Evolutionary conservation across 2,888 invertebrate species (phyloP), one percentile per base, ranked within the genome.

Genomic region (Drosophila fungiperda): DNA sequence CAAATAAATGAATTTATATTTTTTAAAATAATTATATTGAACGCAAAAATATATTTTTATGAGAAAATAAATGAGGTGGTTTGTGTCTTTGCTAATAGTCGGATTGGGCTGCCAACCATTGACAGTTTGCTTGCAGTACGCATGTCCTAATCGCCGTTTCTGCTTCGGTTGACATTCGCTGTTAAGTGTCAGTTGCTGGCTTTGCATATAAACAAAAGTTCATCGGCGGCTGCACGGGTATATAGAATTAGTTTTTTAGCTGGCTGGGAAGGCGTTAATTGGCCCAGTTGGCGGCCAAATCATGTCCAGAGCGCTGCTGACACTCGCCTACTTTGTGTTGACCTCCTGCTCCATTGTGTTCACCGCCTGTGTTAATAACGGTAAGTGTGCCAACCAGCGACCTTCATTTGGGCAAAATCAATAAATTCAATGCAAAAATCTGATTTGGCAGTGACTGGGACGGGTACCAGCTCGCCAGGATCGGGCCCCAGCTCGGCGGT

Each of bases 401-500:
- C 8, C 12, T 55, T 29, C 2, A 15, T 11, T 20, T 1, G 11
- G 29, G 40, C 45, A 78, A 83, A 85, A 86, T 84, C 87, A 77
- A 86, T 87, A 83, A 70, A 53, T 45, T 15, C 45, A 45, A 45
- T 15, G 45, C 45, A 9, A 12, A 52, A 23, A 29, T 55, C 29
- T 9, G 11, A 36, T 58, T 35, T 23, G 12, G 35, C 42, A 80
- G 85, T 88, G 36, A 86, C 89, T 61, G 85, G 85, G 49, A 86
- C 89, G 26, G 89, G 80, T 33, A 86, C 87, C 54, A 86, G 87
- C 29, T 83, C 84, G 1, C 76, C 80, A 8, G 76, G 73, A 59
- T 81, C 92, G 83, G 92, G 72, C 89, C 93, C 89, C 74, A 94
- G 54, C 23, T 66, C 80, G 2, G 45, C 50, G 12, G 61, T 58